Base-by-base conservation (phyloP, 2,113 vertebrate species). In the western clawed frog (Xenopus tropicalis) region DNA sequence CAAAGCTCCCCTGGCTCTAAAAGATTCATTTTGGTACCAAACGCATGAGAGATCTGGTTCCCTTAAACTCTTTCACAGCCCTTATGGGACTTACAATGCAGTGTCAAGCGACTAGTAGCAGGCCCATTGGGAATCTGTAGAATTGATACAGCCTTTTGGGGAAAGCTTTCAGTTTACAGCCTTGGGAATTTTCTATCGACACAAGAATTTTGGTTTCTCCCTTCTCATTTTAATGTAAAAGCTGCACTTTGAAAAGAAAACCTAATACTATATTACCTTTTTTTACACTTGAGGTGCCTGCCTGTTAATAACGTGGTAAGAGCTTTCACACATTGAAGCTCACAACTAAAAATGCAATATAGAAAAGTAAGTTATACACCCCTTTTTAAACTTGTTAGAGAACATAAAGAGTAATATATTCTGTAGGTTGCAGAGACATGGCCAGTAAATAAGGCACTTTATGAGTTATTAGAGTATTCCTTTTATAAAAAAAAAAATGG, bases 391-490 rank as follows among this genome's bases (percentile, higher is more conserved):
- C 42, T 66, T 16, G 29, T 21, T 16, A 3, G 13, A 48, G 52
- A n/a, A 54, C 19, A n/a, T 9, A n/a, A 54, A 54, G 11, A 43
- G 25, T 64, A 14, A 22, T 44, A 65, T 61, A 63, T 44, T 1
- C 63, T 44, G 20, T 63, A 7, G 61, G n/a, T 66, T 58, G n/a
- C 48, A 22, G n/a, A 17, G 9, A 48, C 21, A 46, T 66, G 43
- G 46, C 65, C n/a, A 51, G 52, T 75, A 62, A 21, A 24, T 61
- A 43, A 69, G 44, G 72, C 65, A 75, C 72, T 76, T 69, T 69
- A 74, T 67, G 20, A 37, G 20, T 56, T 37, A 69, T 46, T 23
- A 43, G 17, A 69, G 16, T 69, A 63, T 69, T 63, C 19, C 22
- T 69, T 76, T 76, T 76, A 37, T 59, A 69, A 61, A 37, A 29